Percentiles rank a stretch among this genome's conserved stretches.
Conservation (phyloP, 2,888 invertebrate species). For the Cosmopolites sordidus region DNA sequence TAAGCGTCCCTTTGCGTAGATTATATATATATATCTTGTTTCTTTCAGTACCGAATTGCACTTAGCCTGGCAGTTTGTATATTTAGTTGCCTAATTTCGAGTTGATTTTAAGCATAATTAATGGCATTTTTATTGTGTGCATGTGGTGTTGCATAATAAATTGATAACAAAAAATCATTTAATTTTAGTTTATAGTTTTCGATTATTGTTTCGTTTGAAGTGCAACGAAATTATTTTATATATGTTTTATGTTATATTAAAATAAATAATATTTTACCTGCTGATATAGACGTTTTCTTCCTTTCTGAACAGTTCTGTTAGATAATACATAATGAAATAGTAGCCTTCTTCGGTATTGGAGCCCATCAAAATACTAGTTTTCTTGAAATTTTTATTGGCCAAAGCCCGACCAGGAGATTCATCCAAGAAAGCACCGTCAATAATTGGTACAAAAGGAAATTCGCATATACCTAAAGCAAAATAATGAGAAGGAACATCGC, state of each 20-base stretch:
- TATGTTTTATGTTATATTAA: too few relatives aligned
- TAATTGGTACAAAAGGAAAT: slow-evolving; percentile 91
- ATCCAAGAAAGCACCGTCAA: slow-evolving; percentile 88
- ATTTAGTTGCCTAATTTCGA: too few relatives aligned
- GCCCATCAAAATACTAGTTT: slow-evolving; percentile 86
- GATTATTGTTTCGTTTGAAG: too few relatives aligned
- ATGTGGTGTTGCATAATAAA: too few relatives aligned
- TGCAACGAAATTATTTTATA: too few relatives aligned
- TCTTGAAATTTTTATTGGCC: slow-evolving; percentile 81
- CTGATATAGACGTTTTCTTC: slow-evolving; percentile 81
- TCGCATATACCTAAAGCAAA: slow-evolving; percentile 65
- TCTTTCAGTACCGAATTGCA: too few relatives aligned
- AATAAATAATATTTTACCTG: slow-evolving; percentile 40
- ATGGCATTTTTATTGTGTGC: too few relatives aligned
- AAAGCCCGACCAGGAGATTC: slow-evolving; percentile 74
- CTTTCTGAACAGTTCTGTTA: slow-evolving; percentile 78
- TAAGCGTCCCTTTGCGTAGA: not conserved
- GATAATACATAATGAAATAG: slow-evolving; percentile 89
- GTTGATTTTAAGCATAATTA: too few relatives aligned
- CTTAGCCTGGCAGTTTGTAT: too few relatives aligned
- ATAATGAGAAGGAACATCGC: too few relatives aligned
- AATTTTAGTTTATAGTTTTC: too few relatives aligned
- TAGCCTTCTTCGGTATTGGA: slow-evolving; percentile 92
- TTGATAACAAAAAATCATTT: too few relatives aligned
- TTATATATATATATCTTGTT: not conserved